These are phyloP conservation scores for Drosophila vallismaia DNA, from an alignment of 2,888 invertebrate genomes.

Conservation along the genomic window DNA sequence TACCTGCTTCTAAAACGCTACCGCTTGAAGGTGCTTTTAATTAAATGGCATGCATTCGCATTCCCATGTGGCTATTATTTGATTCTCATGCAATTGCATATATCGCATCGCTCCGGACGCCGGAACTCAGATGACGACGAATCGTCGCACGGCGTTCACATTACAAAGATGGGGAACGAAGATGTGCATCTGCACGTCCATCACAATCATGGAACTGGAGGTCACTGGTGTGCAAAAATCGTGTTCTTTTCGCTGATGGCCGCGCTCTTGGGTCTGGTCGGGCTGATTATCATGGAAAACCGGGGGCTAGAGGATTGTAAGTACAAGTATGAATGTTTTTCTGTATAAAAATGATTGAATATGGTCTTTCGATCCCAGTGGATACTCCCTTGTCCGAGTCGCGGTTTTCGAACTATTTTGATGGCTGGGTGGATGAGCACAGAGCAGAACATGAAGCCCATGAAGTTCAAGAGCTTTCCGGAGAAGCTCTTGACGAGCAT, in stretches of 20 bases:
- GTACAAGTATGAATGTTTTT: conserved; percentile 80
- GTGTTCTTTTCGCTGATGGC: conserved; percentile 91
- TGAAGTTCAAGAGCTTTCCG: conserved; percentile 79
- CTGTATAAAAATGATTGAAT: not conserved
- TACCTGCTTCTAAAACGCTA: conserved; percentile 25
- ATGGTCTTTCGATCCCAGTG: conserved; percentile 82
- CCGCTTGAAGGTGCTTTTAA: conserved; percentile 47
- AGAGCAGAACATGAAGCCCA: conserved; percentile 80
- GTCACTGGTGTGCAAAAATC: conserved; percentile 93
- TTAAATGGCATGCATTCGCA: conserved; percentile 54
- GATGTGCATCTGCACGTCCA: conserved; percentile 91
- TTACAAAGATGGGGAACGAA: conserved; percentile 85
- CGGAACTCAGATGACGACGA: conserved; percentile 80
- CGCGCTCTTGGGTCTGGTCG: conserved; percentile 89
- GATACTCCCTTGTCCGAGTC: conserved; percentile 87
- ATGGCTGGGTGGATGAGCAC: conserved; percentile 89
- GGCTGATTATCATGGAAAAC: conserved; percentile 91
- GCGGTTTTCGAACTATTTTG: conserved; percentile 89
- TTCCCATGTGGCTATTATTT: conserved; percentile 35
- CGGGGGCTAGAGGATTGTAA: conserved; percentile 91
- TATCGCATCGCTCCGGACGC: not conserved
- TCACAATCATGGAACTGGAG: conserved; percentile 90
- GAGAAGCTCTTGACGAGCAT: conserved; percentile 76
- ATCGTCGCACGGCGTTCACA: conserved; percentile 83
- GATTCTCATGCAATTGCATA: conserved; percentile 9